Percentiles rank a stretch among this genome's conserved stretches.
Evolutionary conservation across 2,113 vertebrate genomes (phyloP).

Genomic region (Coreoperca whiteheadi): DNA sequence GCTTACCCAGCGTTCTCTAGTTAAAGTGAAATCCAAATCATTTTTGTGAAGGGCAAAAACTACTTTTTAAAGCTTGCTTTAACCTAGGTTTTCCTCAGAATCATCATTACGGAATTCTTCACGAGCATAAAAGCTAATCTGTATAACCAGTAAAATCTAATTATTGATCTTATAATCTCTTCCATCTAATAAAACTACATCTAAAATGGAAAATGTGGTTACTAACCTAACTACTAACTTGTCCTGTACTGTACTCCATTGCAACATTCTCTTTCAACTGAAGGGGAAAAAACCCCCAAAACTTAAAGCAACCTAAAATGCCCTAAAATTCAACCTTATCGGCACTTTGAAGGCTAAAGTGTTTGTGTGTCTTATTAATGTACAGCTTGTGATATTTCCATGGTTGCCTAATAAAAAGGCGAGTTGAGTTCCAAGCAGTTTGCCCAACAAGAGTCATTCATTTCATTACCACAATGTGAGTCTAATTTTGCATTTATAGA

Average conservation of each 20-base stretch:
- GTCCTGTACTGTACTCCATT: too few relatives aligned
- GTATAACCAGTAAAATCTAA: too few relatives aligned
- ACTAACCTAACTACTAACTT: neutral
- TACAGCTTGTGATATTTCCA: neutral
- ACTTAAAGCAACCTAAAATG: too few relatives aligned
- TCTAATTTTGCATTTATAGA: neutral
- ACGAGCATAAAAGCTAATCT: too few relatives aligned
- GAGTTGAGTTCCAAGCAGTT: neutral
- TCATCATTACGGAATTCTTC: neutral
- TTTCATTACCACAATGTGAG: neutral
- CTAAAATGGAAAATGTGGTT: neutral
- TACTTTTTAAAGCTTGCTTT: neutral
- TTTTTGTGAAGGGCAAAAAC: too few relatives aligned
- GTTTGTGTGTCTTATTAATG: neutral
- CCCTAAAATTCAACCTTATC: neutral
- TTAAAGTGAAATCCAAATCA: too few relatives aligned
- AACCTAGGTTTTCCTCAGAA: neutral
- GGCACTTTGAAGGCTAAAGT: neutral
- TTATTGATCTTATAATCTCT: neutral
- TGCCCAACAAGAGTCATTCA: neutral
- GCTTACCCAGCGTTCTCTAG: too few relatives aligned
- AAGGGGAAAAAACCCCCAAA: neutral
- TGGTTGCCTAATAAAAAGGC: too few relatives aligned
- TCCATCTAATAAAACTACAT: neutral
- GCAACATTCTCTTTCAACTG: neutral